These are phyloP conservation scores for Phania funesta DNA, from an alignment of 2,888 invertebrate species.

Conservation along the genomic window DNA sequence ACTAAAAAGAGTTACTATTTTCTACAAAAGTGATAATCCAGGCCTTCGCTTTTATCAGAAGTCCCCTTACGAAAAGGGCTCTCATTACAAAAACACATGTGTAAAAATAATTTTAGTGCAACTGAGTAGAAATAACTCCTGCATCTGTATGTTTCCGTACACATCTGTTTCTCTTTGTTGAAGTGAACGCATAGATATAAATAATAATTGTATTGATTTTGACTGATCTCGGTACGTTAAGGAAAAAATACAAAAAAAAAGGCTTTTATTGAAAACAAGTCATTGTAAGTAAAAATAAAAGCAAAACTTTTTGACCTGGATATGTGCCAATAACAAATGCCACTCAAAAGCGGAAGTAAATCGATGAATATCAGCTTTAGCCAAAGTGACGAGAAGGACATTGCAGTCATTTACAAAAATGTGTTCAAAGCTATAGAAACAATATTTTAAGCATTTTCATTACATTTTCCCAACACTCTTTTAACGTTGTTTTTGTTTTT, in stretches of 20 bases:
- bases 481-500: background rate
- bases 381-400: slow-evolving; percentile 30
- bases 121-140: background rate
- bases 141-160: background rate
- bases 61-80: no score
- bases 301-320: slow-evolving; percentile 63
- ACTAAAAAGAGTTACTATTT: no score
- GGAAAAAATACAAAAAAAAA: slow-evolving; percentile 1
- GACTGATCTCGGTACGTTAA: slow-evolving; percentile 44
- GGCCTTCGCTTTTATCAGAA: no score
- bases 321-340: slow-evolving; percentile 66
- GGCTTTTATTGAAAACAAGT: slow-evolving; percentile 18
- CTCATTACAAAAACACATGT: no score
- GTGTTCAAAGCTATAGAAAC: slow-evolving; percentile 19
- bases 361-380: slow-evolving; percentile 56
- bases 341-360: slow-evolving; percentile 62
- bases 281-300: slow-evolving; percentile 30
- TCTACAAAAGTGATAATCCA: no score
- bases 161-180: background rate
- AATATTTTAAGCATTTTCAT: slow-evolving; percentile 35
- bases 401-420: slow-evolving; percentile 41
- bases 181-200: background rate
- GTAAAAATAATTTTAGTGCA: no score
- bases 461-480: slow-evolving; percentile 5
- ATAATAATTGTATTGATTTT: slow-evolving; percentile 43